Evolutionary conservation across 2,113 vertebrate genomes (phyloP).

Genomic region (Opisthocomus hoazin): DNA sequence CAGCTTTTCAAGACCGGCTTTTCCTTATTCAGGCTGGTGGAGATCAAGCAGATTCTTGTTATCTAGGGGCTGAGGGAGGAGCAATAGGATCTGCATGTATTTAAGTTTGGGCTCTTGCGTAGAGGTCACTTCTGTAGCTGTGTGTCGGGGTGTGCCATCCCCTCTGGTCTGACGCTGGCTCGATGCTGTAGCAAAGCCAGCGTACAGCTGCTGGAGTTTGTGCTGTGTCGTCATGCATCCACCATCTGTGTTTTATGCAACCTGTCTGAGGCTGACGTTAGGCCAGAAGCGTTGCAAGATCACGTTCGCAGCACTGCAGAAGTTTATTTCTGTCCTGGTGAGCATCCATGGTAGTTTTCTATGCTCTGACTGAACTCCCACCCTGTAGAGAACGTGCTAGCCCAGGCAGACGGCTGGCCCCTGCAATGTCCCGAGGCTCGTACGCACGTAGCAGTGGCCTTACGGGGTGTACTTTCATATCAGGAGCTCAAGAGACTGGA

Average conservation of each 20-base stretch:
- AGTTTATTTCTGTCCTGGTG: background rate
- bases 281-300: background rate
- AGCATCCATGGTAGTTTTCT: background rate
- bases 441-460: rapidly evolving
- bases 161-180: rapidly evolving
- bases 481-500: background rate
- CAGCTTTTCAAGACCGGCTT: background rate
- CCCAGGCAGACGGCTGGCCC: background rate
- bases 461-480: background rate
- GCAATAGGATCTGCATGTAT: background rate
- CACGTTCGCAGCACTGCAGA: background rate
- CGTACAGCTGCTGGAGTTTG: background rate
- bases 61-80: background rate
- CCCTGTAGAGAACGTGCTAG: background rate
- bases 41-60: background rate
- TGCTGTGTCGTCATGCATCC: background rate
- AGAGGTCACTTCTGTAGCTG: background rate
- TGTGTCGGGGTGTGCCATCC: rapidly evolving
- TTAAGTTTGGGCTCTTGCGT: background rate
- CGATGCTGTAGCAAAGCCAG: background rate
- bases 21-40: background rate
- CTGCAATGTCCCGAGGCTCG: background rate
- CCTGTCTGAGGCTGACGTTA: background rate
- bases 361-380: background rate
- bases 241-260: background rate